Conservation (phyloP, 2,888 invertebrate species). For the Zonitis immaculata region DNA sequence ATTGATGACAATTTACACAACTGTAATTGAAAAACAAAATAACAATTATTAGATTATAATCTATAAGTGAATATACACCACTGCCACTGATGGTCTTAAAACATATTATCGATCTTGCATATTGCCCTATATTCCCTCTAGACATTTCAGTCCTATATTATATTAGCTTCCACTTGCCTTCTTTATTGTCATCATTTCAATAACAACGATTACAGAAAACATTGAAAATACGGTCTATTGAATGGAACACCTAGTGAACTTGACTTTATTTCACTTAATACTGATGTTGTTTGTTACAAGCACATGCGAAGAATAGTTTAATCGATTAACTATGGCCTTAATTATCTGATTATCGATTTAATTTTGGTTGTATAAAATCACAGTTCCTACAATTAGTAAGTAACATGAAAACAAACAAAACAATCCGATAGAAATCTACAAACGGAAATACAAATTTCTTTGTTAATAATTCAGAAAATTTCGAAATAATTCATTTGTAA, state of each 20-base stretch:
- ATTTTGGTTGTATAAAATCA: too few species aligned
- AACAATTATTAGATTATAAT: neutral
- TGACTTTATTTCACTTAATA: conserved; percentile 10
- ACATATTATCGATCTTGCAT: conserved; percentile 30
- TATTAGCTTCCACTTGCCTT: neutral
- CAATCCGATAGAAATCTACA: too few species aligned
- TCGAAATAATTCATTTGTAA: too few species aligned
- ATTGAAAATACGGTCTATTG: conserved; percentile 15
- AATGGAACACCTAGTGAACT: conserved; percentile 36
- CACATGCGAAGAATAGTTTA: conserved; percentile 26
- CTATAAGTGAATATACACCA: conserved; percentile 2
- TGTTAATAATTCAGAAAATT: too few species aligned
- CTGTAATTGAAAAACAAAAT: neutral
- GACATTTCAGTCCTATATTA: conserved; percentile 1
- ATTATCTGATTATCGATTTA: conserved; percentile 16
- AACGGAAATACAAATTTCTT: too few species aligned
- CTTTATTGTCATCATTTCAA: neutral
- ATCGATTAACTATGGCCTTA: conserved; percentile 23
- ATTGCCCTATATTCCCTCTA: conserved; percentile 26
- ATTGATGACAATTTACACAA: neutral
- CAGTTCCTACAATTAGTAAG: too few species aligned
- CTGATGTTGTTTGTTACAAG: conserved; percentile 5
- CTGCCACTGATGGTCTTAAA: conserved; percentile 14
- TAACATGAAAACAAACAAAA: too few species aligned
- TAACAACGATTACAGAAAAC: too few species aligned